Percentiles rank a stretch among this genome's conserved stretches.
Evolutionary conservation across 1,140 invertebrate genomes (phyloP).

Genomic region (Diorhabda carinulata): DNA sequence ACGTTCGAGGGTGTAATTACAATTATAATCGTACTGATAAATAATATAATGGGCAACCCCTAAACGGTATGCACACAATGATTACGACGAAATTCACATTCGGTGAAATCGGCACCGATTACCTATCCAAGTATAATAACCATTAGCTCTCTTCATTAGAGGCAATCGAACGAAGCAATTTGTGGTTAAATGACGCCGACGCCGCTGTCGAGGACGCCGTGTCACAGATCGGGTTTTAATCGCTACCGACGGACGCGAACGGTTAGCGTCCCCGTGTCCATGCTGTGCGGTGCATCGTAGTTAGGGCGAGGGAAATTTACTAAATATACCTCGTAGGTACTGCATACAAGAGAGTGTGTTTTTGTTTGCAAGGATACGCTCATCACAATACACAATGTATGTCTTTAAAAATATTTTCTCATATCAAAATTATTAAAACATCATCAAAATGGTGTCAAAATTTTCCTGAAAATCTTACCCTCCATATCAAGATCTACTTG

Average conservation of each 20-base stretch:
- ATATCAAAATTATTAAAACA: no score
- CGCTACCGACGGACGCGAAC: not conserved
- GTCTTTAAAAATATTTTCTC: no score
- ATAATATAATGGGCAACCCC: not conserved
- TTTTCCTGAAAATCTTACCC: no score
- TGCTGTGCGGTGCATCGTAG: not conserved
- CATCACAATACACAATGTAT: no score
- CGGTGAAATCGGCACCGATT: constrained; percentile 6
- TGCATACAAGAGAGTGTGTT: no score
- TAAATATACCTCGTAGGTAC: no score
- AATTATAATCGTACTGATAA: not conserved
- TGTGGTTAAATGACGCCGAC: constrained; percentile 17
- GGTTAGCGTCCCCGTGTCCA: not conserved
- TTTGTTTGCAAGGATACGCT: no score
- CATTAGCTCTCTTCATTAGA: constrained; percentile 23
- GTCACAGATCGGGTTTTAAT: constrained; percentile 16
- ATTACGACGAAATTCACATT: not conserved
- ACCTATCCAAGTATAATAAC: constrained; percentile 21
- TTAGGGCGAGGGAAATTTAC: not conserved
- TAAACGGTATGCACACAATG: not conserved
- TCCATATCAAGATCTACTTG: no score
- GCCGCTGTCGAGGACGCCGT: not conserved
- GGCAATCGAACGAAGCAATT: constrained; percentile 20
- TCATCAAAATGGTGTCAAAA: no score
- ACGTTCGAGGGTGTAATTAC: not conserved